Percentiles rank a stretch among this genome's conserved stretches.
Evolutionary conservation across 2,113 vertebrate species (phyloP).

Genomic region (Oophaga pumilio): DNA sequence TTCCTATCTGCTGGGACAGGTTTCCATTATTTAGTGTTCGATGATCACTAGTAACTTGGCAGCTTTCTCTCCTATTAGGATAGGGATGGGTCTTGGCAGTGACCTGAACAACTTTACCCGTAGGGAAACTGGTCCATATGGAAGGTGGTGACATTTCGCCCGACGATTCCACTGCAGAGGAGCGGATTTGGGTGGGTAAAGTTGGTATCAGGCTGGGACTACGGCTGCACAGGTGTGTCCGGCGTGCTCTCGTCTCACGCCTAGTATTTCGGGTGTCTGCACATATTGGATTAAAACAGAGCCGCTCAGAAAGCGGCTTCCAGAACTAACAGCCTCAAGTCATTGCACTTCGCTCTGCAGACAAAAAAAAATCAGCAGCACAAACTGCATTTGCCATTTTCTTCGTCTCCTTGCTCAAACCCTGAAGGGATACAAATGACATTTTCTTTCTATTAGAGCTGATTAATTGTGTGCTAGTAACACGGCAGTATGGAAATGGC

Average conservation of each 20-base stretch:
- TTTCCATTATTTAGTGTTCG: too few species aligned
- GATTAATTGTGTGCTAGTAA: not conserved
- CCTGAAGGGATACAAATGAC: constrained; percentile 29
- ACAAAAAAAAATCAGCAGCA: not conserved
- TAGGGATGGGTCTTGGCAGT: too few species aligned
- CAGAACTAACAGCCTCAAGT: not conserved
- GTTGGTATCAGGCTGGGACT: too few species aligned
- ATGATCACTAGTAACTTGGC: too few species aligned
- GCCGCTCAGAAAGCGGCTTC: not conserved
- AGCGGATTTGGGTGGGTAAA: too few species aligned
- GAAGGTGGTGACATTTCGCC: too few species aligned
- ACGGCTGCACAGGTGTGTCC: too few species aligned
- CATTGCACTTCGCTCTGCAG: not conserved
- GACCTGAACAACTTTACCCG: too few species aligned
- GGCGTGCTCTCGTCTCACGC: not conserved
- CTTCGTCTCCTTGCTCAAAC: not conserved
- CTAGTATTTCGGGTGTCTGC: not conserved
- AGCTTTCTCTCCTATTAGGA: too few species aligned
- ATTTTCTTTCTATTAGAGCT: constrained; percentile 4
- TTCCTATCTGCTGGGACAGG: too few species aligned
- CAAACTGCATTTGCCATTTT: not conserved
- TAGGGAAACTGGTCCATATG: too few species aligned
- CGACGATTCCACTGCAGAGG: too few species aligned
- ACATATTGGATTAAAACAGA: not conserved
- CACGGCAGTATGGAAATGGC: not conserved